Base-by-base conservation (phyloP, 2,888 invertebrate genomes). In the Alviniconcha strummeri region DNA sequence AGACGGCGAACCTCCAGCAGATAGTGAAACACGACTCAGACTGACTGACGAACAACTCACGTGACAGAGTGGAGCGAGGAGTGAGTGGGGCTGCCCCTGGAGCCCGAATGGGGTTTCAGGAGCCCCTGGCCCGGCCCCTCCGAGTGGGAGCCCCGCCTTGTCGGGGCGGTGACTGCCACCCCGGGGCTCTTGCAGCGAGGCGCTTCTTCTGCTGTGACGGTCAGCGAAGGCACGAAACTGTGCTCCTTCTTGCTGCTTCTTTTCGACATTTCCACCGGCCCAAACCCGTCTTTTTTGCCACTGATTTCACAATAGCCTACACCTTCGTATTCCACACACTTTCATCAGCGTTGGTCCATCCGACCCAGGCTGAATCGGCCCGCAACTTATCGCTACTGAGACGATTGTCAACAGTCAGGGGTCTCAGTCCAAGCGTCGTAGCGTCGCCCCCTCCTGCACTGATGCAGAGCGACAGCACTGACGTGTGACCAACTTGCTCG, bases 221-320 rank as follows among this genome's bases (percentile, higher is more conserved):
- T 75, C 55, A 75, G 17, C 7, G 75, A 75, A 19, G 75, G 75
- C 13, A 75, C 75, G 17, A 75, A 75, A 75, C 55, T 75, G 52
- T 9, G 55, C 5, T 75, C 75, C 54, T 75, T 75, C 36, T 55
- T 75, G 75, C 8, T 2, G 15, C 15, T 36, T n/a, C 74, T 19
- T 60, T 79, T 79, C 36, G 15, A 9, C 64, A 79, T 54, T n/a
- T 15, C 77, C 8, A 36, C 55, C 13, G 19, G 52, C n/a, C 15
- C 56, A 1, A 67, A 17, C 80, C 56, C 69, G 15, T 2, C 69
- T 19, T 9, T 4, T 52, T 69, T 3, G 36, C 3, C 36, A 36
- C 36, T 36, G 36, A 36, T 36, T 36, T 36, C 36, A 36, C 36
- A 36, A 36, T 3, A 36, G 36, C 36, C 36, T 36, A 36, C 36